Evolutionary conservation across 2,888 invertebrate species (phyloP).

Genomic region (Muscina levida): DNA sequence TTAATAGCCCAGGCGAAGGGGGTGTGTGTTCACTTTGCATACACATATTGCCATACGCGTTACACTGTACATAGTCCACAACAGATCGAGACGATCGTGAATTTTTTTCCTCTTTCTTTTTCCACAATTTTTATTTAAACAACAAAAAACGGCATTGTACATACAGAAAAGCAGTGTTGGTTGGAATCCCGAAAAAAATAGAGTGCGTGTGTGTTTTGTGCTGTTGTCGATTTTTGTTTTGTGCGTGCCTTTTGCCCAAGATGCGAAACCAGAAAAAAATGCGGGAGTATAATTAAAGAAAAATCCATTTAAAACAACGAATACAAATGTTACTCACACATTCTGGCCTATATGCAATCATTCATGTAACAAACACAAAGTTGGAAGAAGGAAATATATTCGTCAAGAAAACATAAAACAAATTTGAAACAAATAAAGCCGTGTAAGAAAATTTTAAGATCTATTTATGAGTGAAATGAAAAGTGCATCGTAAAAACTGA

Average conservation of each 20-base stretch:
- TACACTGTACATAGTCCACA: conserved; percentile 28
- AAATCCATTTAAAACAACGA: not conserved
- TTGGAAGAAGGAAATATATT: conserved; percentile 18
- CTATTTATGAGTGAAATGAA: not conserved
- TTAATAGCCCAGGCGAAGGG: conserved; percentile 52
- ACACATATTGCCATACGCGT: conserved; percentile 32
- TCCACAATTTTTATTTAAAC: conserved; percentile 41
- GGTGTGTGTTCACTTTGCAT: conserved; percentile 26
- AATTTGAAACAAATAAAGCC: conserved; percentile 12
- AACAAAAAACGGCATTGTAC: conserved; percentile 4
- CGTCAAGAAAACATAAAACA: conserved; percentile 12
- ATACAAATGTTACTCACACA: too few relatives aligned
- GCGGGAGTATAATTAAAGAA: conserved; percentile 39
- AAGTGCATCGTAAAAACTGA: conserved; percentile 27
- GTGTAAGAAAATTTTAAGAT: conserved; percentile 9
- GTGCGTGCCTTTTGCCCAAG: conserved; percentile 31
- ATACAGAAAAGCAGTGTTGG: not conserved
- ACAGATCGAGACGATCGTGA: conserved; percentile 56
- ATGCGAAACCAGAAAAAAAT: conserved; percentile 49
- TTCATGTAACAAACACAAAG: conserved; percentile 19
- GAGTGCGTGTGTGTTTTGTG: conserved; percentile 36
- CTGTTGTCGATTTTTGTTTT: conserved; percentile 30
- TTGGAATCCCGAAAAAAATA: not conserved
- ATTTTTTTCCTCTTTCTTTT: conserved; percentile 37
- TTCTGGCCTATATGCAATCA: too few relatives aligned